Percentiles rank a stretch among this genome's conserved stretches.
These are phyloP conservation scores for Fopius arisanus DNA, from an alignment of 1,140 invertebrate genomes.

Conservation along the genomic window DNA sequence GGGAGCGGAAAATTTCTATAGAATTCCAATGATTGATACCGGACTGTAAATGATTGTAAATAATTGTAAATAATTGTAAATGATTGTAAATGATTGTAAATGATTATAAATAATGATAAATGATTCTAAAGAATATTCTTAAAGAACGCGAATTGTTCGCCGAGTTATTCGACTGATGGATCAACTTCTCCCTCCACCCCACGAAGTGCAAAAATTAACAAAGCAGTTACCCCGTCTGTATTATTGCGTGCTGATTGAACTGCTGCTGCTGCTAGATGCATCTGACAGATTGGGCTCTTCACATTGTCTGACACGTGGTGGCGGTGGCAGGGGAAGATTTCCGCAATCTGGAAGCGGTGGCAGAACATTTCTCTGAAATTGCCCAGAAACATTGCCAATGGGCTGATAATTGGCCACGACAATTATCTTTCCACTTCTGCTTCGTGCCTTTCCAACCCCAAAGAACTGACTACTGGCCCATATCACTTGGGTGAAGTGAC, in stretches of 20 bases:
- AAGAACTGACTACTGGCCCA: constrained; percentile 82
- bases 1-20: no score
- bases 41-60: no score
- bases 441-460: constrained; percentile 83
- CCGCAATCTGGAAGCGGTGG: constrained; percentile 72
- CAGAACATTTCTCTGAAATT: constrained; percentile 79
- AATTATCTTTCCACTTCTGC: constrained; percentile 76
- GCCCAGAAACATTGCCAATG: constrained; percentile 78
- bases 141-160: no score
- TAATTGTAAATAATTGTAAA: no score
- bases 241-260: constrained; percentile 54
- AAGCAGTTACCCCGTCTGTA: neutral
- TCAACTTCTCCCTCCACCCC: neutral
- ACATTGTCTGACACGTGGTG: constrained; percentile 39
- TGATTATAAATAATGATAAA: no score
- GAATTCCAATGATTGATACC: no score
- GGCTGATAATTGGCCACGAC: constrained; percentile 86
- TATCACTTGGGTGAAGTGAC: constrained; percentile 91
- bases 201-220: neutral
- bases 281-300: constrained; percentile 46
- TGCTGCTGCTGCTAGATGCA: constrained; percentile 50
- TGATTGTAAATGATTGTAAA: no score
- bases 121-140: no score
- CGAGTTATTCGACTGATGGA: neutral
- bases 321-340: constrained; percentile 53